These are phyloP conservation scores for Fabriciana adippe DNA, from an alignment of 2,888 invertebrate species.

Conservation along the genomic window DNA sequence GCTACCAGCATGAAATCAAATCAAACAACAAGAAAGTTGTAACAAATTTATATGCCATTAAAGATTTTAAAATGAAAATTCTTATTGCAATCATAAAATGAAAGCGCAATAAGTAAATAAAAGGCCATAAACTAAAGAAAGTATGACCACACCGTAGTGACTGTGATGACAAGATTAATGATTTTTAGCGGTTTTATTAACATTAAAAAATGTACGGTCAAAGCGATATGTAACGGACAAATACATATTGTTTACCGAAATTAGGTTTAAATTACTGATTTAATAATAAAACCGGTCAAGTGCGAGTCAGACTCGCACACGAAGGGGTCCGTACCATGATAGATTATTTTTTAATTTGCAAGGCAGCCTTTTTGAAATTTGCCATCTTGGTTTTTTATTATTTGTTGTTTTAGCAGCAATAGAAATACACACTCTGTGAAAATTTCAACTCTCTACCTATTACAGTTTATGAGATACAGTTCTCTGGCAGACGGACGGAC, in stretches of 20 bases:
- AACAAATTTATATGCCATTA: too few relatives aligned
- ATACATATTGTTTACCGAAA: too few relatives aligned
- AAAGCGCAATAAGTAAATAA: slow-evolving; percentile 30
- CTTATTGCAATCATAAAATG: slow-evolving; percentile 19
- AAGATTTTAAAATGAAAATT: background rate
- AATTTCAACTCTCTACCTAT: too few relatives aligned
- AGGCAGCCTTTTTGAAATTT: background rate
- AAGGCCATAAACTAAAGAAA: slow-evolving; percentile 26
- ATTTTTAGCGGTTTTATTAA: slow-evolving; percentile 5
- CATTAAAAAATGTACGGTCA: background rate
- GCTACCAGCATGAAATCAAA: too few relatives aligned
- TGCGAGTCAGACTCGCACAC: too few relatives aligned
- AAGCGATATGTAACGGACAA: background rate
- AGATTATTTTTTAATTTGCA: background rate
- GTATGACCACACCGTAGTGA: slow-evolving; percentile 18
- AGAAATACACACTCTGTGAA: too few relatives aligned
- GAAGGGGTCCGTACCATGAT: background rate
- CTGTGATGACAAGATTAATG: slow-evolving; percentile 21
- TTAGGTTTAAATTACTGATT: too few relatives aligned
- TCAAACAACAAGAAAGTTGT: too few relatives aligned
- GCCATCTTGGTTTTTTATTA: background rate
- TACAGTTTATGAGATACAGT: too few relatives aligned
- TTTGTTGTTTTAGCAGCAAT: too few relatives aligned
- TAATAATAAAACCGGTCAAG: too few relatives aligned
- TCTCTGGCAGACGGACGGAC: too few relatives aligned